These are phyloP conservation scores for Sphenopsis melanotis DNA, from an alignment of 2,797 vertebrate species.

Conservation along the genomic window DNA sequence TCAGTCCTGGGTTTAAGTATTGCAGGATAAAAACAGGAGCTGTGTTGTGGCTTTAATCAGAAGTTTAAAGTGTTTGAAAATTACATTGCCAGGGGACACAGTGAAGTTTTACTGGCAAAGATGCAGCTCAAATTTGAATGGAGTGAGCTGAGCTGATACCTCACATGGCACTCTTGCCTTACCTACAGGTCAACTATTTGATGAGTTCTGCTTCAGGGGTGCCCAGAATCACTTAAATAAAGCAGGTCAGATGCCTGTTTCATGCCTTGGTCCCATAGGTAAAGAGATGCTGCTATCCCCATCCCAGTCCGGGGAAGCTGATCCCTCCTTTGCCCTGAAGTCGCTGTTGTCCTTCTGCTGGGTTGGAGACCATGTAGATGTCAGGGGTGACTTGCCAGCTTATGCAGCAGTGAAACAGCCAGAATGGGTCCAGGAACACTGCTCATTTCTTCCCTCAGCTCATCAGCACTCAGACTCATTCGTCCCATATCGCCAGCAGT, in stretches of 20 bases:
- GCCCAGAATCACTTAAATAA: neutral
- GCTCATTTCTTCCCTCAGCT: conserved; percentile 28
- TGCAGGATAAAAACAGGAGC: neutral
- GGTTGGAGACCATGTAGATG: neutral
- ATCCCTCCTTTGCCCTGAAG: neutral
- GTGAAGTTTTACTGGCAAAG: neutral
- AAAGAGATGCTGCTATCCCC: neutral
- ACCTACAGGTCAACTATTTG: neutral
- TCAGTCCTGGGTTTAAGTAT: neutral
- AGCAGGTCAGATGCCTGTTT: neutral
- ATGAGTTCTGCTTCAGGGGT: neutral
- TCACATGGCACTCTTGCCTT: neutral
- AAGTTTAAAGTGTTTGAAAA: neutral
- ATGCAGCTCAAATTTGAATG: neutral
- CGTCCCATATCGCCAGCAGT: accelerated
- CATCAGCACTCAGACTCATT: neutral
- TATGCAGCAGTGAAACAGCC: neutral
- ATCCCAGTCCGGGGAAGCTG: neutral
- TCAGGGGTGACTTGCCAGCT: neutral
- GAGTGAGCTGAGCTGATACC: neutral
- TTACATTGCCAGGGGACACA: neutral
- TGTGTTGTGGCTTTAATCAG: neutral
- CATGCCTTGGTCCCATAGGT: neutral
- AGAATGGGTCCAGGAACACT: neutral
- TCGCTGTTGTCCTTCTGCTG: neutral